Percentiles rank a stretch among this genome's conserved stretches.
Evolutionary conservation across 1,140 invertebrate species (phyloP).

Genomic region (Potamilus streckersoni): DNA sequence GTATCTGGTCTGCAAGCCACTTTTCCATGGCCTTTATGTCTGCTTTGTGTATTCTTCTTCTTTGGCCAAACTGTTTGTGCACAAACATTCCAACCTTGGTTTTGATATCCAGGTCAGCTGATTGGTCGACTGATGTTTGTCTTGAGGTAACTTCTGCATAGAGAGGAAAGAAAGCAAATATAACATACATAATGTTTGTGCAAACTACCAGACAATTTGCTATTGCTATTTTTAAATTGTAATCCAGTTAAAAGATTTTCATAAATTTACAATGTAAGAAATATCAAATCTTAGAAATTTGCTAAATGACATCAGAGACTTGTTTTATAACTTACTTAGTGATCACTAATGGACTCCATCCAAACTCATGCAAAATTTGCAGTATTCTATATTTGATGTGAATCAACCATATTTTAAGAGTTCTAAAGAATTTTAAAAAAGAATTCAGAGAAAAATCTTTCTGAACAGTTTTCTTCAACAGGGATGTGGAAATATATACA

Average conservation of each 20-base stretch:
- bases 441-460: no score
- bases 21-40: constrained; percentile 50
- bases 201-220: not conserved
- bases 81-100: constrained; percentile 49
- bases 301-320: no score
- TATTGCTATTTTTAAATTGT: not conserved
- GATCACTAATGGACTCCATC: no score
- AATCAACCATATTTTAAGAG: no score
- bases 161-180: not conserved
- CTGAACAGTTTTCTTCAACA: no score
- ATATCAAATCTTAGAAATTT: no score
- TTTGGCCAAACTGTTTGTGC: constrained; percentile 54
- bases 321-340: no score
- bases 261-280: no score
- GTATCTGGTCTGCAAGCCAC: constrained; percentile 46
- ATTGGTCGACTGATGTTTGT: not conserved
- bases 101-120: constrained; percentile 42
- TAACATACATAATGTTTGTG: not conserved
- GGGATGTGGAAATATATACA: no score
- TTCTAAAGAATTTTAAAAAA: no score
- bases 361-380: no score
- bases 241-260: not conserved
- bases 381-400: no score
- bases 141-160: constrained; percentile 10
- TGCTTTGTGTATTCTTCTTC: constrained; percentile 47